These are phyloP conservation scores for Leptocoma aspasia DNA, from an alignment of 2,113 vertebrate species.

Conservation along the genomic window DNA sequence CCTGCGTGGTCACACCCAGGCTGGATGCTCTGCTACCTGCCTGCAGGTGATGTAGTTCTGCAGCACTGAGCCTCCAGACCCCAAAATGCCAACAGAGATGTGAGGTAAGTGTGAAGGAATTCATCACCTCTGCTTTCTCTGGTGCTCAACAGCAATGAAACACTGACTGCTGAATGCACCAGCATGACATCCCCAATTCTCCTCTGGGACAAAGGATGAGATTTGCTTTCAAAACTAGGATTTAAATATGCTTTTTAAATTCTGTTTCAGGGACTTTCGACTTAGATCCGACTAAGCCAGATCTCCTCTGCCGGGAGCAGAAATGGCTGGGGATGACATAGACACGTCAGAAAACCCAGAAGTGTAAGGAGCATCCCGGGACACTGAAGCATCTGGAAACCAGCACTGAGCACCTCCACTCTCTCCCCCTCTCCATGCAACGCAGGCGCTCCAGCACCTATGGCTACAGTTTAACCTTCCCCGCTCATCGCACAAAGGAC, in stretches of 20 bases:
- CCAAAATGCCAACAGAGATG: neutral
- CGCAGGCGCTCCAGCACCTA: accelerated
- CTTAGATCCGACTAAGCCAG: neutral
- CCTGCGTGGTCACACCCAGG: neutral
- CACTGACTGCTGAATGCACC: neutral
- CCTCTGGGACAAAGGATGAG: neutral
- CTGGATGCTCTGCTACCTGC: neutral
- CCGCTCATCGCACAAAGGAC: accelerated
- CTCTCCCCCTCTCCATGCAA: accelerated
- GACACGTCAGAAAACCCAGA: neutral
- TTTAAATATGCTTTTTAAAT: neutral
- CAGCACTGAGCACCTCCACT: accelerated
- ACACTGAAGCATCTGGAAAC: neutral
- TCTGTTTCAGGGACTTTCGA: neutral
- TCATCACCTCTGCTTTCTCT: neutral
- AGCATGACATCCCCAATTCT: neutral
- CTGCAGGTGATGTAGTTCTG: accelerated
- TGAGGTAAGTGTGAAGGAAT: neutral
- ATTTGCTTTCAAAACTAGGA: neutral
- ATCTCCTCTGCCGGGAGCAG: neutral
- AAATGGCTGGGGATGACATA: neutral
- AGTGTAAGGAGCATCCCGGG: neutral
- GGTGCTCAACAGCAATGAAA: neutral
- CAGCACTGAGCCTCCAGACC: neutral
- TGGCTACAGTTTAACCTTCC: accelerated